Evolutionary conservation across 2,113 vertebrate species (phyloP).

Genomic region (Calcarius ornatus): DNA sequence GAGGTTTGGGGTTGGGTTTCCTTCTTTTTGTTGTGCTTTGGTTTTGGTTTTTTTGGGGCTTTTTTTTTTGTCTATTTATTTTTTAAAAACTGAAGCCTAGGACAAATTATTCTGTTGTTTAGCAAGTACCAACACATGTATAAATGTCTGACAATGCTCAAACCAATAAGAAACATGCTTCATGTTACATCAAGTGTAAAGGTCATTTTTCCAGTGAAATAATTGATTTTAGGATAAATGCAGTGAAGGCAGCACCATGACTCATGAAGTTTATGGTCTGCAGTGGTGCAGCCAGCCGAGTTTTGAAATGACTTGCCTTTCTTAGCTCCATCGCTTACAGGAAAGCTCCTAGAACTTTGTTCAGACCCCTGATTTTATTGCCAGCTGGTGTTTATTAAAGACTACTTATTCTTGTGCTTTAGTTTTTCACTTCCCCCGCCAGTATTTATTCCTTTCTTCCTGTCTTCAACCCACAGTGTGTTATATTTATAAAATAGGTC

Average conservation of each 20-base stretch:
- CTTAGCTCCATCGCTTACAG: neutral
- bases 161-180: neutral
- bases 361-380: neutral
- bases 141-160: neutral
- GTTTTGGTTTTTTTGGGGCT: fast-evolving
- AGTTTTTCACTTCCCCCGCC: neutral
- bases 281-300: neutral
- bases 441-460: neutral
- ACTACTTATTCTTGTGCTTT: neutral
- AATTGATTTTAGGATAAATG: neutral
- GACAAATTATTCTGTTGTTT: neutral
- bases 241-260: neutral
- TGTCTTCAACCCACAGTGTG: neutral
- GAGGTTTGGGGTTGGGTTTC: neutral
- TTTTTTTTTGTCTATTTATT: fast-evolving
- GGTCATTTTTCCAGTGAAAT: neutral
- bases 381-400: slow-evolving; percentile 22
- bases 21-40: neutral
- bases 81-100: neutral
- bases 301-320: neutral
- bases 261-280: neutral
- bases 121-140: neutral
- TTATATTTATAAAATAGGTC: slow-evolving; percentile 14
- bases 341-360: neutral
- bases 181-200: neutral